These are phyloP conservation scores for Chloroclysta siterata DNA, from an alignment of 2,888 invertebrate genomes.

Conservation along the genomic window DNA sequence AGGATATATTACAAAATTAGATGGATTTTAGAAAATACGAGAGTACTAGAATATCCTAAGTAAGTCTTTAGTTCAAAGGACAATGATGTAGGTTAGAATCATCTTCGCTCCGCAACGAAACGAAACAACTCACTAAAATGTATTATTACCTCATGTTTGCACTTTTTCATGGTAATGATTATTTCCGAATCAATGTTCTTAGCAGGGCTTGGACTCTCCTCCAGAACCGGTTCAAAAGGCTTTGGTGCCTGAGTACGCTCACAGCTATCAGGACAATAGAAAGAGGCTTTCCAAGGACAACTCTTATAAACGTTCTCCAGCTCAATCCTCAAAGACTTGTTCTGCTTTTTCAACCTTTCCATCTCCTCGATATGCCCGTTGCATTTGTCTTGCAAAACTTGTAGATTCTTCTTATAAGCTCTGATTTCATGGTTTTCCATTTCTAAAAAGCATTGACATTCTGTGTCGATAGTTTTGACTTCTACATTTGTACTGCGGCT, in stretches of 20 bases:
- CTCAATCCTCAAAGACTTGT: constrained; percentile 61
- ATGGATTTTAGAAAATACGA: too few species aligned
- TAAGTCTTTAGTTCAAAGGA: too few species aligned
- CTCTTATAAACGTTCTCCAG: constrained; percentile 57
- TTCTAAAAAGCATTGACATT: constrained; percentile 49
- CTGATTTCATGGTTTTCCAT: constrained; percentile 46
- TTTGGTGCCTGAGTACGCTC: constrained; percentile 48
- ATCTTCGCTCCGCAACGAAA: too few species aligned
- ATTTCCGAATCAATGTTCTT: constrained; percentile 72
- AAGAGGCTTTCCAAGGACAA: constrained; percentile 44
- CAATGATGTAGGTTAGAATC: too few species aligned
- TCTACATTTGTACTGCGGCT: constrained; percentile 52
- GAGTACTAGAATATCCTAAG: too few species aligned
- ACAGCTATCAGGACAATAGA: constrained; percentile 32
- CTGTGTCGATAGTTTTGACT: constrained; percentile 50
- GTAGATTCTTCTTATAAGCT: constrained; percentile 51
- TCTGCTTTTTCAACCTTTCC: constrained; percentile 61
- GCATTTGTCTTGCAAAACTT: constrained; percentile 55
- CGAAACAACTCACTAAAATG: not conserved
- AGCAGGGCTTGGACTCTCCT: constrained; percentile 42
- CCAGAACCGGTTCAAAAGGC: constrained; percentile 55
- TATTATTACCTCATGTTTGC: constrained; percentile 61
- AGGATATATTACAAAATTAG: too few species aligned
- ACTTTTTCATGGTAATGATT: constrained; percentile 75
- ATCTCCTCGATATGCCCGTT: constrained; percentile 61